Evolutionary conservation across 2,113 vertebrate species (phyloP), one percentile per base, ranked within the genome.

Genomic region (Oceanites oceanicus): DNA sequence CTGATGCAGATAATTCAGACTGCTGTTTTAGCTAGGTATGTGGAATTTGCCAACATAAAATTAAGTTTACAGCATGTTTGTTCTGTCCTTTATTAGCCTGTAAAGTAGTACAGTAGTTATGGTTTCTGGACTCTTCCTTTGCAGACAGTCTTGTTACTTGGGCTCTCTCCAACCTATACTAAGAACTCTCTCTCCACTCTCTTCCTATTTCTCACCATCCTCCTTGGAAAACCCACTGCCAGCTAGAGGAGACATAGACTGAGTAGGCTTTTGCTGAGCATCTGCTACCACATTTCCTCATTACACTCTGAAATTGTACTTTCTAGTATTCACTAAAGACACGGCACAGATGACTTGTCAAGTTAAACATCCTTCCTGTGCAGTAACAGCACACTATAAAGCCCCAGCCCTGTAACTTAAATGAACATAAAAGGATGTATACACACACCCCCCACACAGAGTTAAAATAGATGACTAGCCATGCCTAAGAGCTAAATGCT

Each of bases 351-450:
- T 88, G 91, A 96, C 91, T 94, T 79, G 80, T 88, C 77, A 96
- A 96, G 84, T 95, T 97, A 96, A 97, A 96, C 80, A 91, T 92
- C 90, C 89, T 95, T 96, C 95, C 87, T 66, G 55, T 62, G 85
- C 95, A 90, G 53, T 80, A 93, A 86, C 73, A 94, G 96, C 84
- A 81, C 40, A 40, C 62, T 87, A 75, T 62, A 91, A 86, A 92
- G 65, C 36, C 58, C 53, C 74, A 92, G 84, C 74, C 85, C 87
- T 73, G 83, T 50, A 91, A 95, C 84, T 90, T 90, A 90, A 93
- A 94, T 73, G 89, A 95, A 95, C 49, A 82, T 75, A 83, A 79
- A 82, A 94, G 80, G 91, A 89, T 84, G 71, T 72, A 89, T 27
- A 94, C 66, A 84, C 70, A 15, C 55, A 5, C 49, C 6, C 11